phyloP scores from a whole-genome alignment of 2,113 vertebrate species.

The Fulica atra region DNA sequence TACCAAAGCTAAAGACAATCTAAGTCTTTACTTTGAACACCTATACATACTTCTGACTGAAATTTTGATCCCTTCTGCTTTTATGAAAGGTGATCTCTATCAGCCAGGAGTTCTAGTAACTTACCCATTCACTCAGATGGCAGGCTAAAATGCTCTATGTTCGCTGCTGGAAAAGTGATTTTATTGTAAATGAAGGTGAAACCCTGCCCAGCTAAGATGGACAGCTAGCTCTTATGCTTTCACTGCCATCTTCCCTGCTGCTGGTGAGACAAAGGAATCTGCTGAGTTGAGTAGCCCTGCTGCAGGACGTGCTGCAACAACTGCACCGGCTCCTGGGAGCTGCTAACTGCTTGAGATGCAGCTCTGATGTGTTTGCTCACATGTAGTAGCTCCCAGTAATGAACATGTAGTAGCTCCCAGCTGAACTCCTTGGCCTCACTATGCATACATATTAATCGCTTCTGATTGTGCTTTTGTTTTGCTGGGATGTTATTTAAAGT shows the following conservation, averaged over 20 bases:
- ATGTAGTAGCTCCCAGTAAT: background rate
- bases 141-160: background rate
- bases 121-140: background rate
- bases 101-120: background rate
- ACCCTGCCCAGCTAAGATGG: background rate
- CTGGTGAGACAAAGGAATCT: background rate
- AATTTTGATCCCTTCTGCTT: background rate
- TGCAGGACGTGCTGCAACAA: background rate
- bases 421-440: background rate
- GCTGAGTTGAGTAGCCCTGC: background rate
- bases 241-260: background rate
- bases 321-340: background rate
- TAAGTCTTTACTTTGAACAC: background rate
- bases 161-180: background rate
- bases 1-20: background rate
- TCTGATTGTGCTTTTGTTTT: background rate
- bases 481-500: background rate
- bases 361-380: accelerated
- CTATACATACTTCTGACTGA: background rate
- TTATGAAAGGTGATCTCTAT: background rate
- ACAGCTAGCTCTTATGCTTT: background rate
- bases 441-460: background rate
- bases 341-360: background rate
- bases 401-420: background rate
- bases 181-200: background rate